A percentile compares a stretch with the other conserved stretches of the same genome.
These are phyloP conservation scores for Drosophila histrio DNA, from an alignment of 2,888 invertebrate genomes.

Conservation along the genomic window DNA sequence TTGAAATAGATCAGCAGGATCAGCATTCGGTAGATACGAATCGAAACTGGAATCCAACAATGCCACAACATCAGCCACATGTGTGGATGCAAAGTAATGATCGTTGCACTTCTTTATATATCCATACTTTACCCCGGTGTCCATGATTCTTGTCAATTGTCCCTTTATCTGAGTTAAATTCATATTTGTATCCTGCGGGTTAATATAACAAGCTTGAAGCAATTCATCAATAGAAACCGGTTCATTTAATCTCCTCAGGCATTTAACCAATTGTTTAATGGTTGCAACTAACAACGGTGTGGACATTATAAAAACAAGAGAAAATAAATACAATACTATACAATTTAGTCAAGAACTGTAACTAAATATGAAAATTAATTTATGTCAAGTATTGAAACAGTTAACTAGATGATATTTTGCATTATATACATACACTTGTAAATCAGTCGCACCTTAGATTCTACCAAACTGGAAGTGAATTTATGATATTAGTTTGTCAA, in stretches of 20 bases:
- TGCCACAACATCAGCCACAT: slow-evolving; percentile 16
- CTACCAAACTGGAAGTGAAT: slow-evolving; percentile 34
- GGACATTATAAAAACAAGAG: neutral
- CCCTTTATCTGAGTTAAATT: neutral
- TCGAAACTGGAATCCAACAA: neutral
- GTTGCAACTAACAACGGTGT: neutral
- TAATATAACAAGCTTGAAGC: neutral
- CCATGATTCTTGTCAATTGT: neutral
- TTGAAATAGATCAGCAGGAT: neutral
- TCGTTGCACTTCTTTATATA: slow-evolving; percentile 10
- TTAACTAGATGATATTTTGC: neutral
- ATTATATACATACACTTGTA: neutral
- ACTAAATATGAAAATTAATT: neutral
- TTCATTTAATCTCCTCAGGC: neutral
- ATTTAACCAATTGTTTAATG: neutral
- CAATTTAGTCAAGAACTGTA: neutral
- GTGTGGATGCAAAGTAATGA: slow-evolving; percentile 12
- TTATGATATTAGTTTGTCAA: slow-evolving; percentile 44
- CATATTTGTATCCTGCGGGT: neutral
- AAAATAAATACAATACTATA: neutral
- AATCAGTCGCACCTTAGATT: neutral
- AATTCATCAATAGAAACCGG: neutral
- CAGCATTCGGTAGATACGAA: no score
- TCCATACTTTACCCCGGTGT: slow-evolving; percentile 13
- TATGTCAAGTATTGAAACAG: neutral